Base-by-base conservation (phyloP, 2,797 vertebrate species). In the Helicolenus hilgendorfi region DNA sequence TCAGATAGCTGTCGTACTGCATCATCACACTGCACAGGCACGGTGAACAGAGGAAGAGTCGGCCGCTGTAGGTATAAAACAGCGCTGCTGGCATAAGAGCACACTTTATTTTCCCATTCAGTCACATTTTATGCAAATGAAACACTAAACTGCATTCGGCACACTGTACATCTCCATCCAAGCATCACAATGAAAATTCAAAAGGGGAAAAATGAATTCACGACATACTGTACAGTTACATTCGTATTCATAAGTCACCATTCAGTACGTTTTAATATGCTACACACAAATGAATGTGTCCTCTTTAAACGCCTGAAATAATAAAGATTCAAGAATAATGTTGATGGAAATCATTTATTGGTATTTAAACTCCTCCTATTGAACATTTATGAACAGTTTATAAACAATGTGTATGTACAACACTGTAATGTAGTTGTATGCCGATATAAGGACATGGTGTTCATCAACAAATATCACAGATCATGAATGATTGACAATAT, bases 1-100 rank as follows among this genome's bases (percentile, higher is more conserved):
- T 94, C 92, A 93, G 86, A 94, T 93, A 92, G 89, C 88, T 89
- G 92, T 95, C 93, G 82, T 68, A 24, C 72, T 72, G 79, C 91
- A 96, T 95, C 91, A 93, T 68, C 72, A 62, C 87, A 83, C 63
- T 4, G 63, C 86, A 36, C 75, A 49, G 73, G 72, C 71, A 74
- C 1, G 2, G 31, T 49, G 75, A 87, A 36, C 77, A 63, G 67
- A 83, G 76, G 68, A 27, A 36, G 55, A 79, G 84, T 62, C 15
- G 24, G 33, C 11, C 67, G 22, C 79, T 20, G 62, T 15, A 10
- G 68, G 72, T 82, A 81, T 41, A 36, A 24, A 78, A 45, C 20
- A 75, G 45, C 0, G 64, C 79, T 59, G 36, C 38, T 6, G 36
- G 70, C 38, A 33, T 15, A 38, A 56, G 29, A 67, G 53, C n/a